Base-by-base conservation (phyloP, 1,140 invertebrate genomes). In the Pomacea maculata region DNA sequence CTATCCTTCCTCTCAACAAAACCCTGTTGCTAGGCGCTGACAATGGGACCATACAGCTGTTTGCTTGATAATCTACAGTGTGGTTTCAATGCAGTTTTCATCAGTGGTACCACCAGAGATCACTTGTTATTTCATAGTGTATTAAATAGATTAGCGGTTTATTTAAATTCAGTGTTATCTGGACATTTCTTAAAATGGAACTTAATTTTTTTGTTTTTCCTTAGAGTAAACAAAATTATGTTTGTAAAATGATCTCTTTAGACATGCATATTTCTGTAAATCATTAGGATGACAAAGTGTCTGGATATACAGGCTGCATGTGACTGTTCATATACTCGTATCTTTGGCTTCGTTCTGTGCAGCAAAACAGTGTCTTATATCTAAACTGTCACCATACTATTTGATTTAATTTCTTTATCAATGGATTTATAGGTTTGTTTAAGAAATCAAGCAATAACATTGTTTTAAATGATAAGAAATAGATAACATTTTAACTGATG, bases 1-100 rank as follows among this genome's bases (percentile, higher is more conserved):
- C 95, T 10, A 93, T 98, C 29, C 90, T 98, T 82, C 97, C 97
- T 15, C 91, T 98, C 0, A 98, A 99, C 91, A 94, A 96, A 88
- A 92, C 97, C 75, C 92, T 99, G 15, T 91, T 99, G 19, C 92
- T 98, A 19, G 97, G 97, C 34, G 95, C 96, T 75, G 97, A 99
- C 89, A 97, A 95, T 89, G 97, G 97, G 17, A 94, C 93, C 86
- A 96, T 98, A 76, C 95, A 84, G 68, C 84, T 89, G 19, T 80
- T 89, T 70, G 83, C 80, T 6, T 84, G 64, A 77, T 19, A 11
- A 21, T 70, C 11, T 70, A n/a, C 10, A 70, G 10, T 70, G 1
- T 70, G 11, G 29, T 70, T 34, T 2, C 67, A 70, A 17, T n/a
- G 12, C 6, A 11, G 21, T 70, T 70, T 70, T 21, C 29, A n/a